phyloP scores from a whole-genome alignment of 2,888 invertebrate genomes.

The Caenorhabditis sp. region DNA sequence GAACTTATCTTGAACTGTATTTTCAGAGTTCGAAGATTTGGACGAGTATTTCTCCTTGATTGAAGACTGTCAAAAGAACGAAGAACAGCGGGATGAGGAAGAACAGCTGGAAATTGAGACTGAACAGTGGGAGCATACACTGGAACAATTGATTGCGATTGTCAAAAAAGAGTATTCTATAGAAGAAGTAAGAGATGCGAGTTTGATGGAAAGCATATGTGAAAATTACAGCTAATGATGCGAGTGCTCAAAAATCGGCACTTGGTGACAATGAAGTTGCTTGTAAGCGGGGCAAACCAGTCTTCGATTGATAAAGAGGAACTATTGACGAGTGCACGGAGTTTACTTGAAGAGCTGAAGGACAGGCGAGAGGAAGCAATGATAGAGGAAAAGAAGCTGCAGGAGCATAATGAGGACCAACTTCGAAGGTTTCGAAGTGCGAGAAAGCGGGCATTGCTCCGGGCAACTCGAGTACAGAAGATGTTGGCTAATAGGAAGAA shows the following conservation, averaged over 20 bases:
- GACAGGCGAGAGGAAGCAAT: background rate
- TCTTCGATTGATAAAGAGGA: constrained; percentile 6
- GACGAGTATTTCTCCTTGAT: constrained; percentile 20
- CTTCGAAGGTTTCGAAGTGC: background rate
- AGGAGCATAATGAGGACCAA: background rate
- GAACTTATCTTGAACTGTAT: background rate
- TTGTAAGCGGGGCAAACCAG: constrained; percentile 11
- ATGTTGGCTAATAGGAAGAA: background rate
- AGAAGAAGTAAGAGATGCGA: constrained; percentile 19
- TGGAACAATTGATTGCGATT: constrained; percentile 1
- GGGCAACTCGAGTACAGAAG: background rate
- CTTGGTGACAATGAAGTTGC: constrained; percentile 25
- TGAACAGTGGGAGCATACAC: constrained; percentile 11
- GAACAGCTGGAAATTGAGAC: constrained; percentile 6
- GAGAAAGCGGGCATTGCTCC: background rate
- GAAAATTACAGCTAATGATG: constrained; percentile 53
- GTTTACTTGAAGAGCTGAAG: background rate
- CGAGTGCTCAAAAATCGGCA: constrained; percentile 23
- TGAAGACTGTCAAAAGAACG: constrained; percentile 11
- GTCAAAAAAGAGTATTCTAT: constrained; percentile 17
- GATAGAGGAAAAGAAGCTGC: background rate
- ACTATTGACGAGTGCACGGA: background rate
- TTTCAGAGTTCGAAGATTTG: constrained; percentile 22
- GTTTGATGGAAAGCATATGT: no score
- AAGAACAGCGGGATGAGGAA: constrained; percentile 8